Base-by-base conservation (phyloP, 2,888 invertebrate species). In the Anarsia innoxiella region DNA sequence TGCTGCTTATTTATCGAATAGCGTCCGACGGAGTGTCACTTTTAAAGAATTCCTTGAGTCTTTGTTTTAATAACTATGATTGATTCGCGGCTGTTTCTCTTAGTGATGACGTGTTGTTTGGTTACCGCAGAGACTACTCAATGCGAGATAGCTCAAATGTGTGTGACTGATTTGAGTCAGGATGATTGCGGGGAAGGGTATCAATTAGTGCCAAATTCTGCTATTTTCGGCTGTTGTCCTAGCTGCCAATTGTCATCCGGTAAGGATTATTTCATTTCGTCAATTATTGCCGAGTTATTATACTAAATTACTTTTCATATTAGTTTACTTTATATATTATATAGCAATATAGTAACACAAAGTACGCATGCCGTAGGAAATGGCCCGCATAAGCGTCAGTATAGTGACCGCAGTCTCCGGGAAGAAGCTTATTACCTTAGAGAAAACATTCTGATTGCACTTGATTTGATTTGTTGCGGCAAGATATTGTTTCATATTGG, bases 211-310 rank as follows among this genome's bases (percentile, higher is more conserved):
- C 68, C 67, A 12, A 66, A 71, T 37, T 42, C 50, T 5, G 53
- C 48, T 23, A 58, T 84, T 48, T 64, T 54, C 38, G 71, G 66
- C 10, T 86, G 86, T 47, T 87, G 87, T 52, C 86, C 86, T 9
- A 69, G 70, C 15, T 87, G 87, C 51, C 51, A 44, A 40, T 33
- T 23, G 23, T 38, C 48, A 3, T 42, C 56, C 31, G 55, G 25
- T 25, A 25, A 25, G 5, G 4, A 9, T 25, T 19, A 8, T 19
- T 19, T 3, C 19, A 19, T 19, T 19, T 19, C 8, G n/a, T n/a
- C n/a, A n/a, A n/a, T n/a, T n/a, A n/a, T n/a, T n/a, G n/a, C n/a
- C n/a, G n/a, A n/a, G n/a, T n/a, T n/a, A n/a, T n/a, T n/a, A n/a
- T n/a, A n/a, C n/a, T n/a, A n/a, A n/a, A n/a, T n/a, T n/a, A n/a